phyloP scores from a whole-genome alignment of 2,888 invertebrate species.

The Aleiodes leptofemur region DNA sequence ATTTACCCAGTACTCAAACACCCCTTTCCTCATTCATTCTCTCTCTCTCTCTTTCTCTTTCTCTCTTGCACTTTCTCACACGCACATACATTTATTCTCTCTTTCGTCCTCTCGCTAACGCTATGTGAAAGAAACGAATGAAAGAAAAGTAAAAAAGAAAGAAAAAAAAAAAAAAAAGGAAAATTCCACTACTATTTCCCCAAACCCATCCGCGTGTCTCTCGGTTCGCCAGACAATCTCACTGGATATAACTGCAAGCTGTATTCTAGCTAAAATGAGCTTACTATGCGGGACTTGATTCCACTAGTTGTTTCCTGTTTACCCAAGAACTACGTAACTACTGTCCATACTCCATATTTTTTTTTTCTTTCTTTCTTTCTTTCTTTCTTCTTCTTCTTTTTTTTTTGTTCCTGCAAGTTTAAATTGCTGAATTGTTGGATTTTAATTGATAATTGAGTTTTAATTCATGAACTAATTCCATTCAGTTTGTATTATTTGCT shows the following conservation, averaged over 20 bases:
- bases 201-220: conserved; percentile 2
- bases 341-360: conserved; percentile 14
- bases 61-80: background rate
- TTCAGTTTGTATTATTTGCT: no score
- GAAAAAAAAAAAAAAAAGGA: background rate
- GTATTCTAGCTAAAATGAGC: conserved; percentile 64
- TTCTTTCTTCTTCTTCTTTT: background rate
- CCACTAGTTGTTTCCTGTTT: conserved; percentile 50
- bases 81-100: conserved; percentile 27
- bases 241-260: conserved; percentile 60
- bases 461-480: no score
- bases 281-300: conserved; percentile 52
- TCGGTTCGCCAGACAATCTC: conserved; percentile 26
- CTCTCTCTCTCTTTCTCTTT: conserved; percentile 35
- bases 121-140: conserved; percentile 11
- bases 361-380: background rate
- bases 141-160: no score
- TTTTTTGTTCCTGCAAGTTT: no score
- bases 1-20: conserved; percentile 32
- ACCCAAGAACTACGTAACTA: conserved; percentile 48
- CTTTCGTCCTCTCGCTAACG: conserved; percentile 35
- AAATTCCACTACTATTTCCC: conserved; percentile 16
- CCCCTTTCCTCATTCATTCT: conserved; percentile 9
- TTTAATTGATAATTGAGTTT: conserved; percentile 8
- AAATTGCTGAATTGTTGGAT: conserved; percentile 4